Conservation (phyloP, 2,113 vertebrate species). For the Nerophis ophidion region DNA sequence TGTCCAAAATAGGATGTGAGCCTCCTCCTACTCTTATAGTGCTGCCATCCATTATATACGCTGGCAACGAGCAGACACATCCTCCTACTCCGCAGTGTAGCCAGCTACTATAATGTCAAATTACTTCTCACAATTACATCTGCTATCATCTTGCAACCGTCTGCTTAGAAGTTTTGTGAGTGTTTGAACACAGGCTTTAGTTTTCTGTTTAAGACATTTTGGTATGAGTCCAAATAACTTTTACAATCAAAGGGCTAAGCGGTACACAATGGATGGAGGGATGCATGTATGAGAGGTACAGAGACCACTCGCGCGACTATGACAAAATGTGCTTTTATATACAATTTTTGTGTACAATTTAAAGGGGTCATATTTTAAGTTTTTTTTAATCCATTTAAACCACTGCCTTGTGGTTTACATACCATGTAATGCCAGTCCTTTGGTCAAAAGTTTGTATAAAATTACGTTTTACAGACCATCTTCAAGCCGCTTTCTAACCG, state of each 20-base stretch:
- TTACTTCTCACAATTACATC: conserved; percentile 47
- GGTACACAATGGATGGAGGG: too few species aligned
- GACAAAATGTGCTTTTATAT: not conserved
- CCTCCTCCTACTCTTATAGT: conserved; percentile 65
- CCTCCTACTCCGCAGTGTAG: conserved; percentile 59
- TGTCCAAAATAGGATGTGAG: conserved; percentile 64
- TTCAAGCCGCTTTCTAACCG: too few species aligned
- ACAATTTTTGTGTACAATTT: too few species aligned
- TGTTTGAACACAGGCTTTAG: conserved; percentile 32
- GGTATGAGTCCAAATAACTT: too few species aligned
- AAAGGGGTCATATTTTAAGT: too few species aligned
- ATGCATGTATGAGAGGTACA: conserved; percentile 32
- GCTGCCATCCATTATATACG: conserved; percentile 64
- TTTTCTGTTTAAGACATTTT: conserved; percentile 25
- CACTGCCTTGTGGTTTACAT: too few species aligned
- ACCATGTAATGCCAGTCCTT: too few species aligned
- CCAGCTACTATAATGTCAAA: conserved; percentile 46
- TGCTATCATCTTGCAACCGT: conserved; percentile 33
- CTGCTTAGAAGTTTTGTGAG: conserved; percentile 33
- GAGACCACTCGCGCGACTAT: not conserved
- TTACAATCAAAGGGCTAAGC: too few species aligned
- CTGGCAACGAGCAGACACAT: conserved; percentile 60
- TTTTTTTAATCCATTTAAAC: too few species aligned
- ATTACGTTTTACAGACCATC: too few species aligned
- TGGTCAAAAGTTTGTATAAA: too few species aligned